Base-by-base conservation (phyloP, 2,888 invertebrate species). In the Hedya salicella region DNA sequence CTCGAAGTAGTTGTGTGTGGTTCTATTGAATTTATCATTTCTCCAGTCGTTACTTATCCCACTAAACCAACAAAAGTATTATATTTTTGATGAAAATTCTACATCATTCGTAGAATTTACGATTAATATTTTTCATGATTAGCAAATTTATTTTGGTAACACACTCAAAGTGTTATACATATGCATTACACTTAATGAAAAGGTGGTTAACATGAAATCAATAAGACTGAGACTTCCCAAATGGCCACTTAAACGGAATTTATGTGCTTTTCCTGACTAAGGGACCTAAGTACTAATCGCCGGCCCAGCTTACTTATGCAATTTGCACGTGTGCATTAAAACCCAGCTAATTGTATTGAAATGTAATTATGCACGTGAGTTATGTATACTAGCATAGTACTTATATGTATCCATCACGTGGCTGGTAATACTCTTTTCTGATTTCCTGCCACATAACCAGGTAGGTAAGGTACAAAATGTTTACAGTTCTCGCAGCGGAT, bases 341-440 rank as follows among this genome's bases (percentile, higher is more conserved):
- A 40, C 48, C 53, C 13, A 42, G 66, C 61, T 61, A 66, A 66
- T 66, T 61, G 60, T 49, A 66, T 66, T 66, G 48, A 60, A 60
- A 60, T 44, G 42, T 66, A 60, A 61, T 61, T 60, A 60, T 53
- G 30, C 65, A 48, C 53, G 48, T 60, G 65, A 44, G 53, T 46
- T 44, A 53, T 53, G 53, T 44, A 53, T 53, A 46, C 52, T 56
- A 16, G 48, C 32, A 21, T 32, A 39, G 48, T 54, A 42, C 17
- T 14, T 42, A 40, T 60, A 32, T 53, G 48, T 36, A n/a, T 32
- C 62, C 39, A 25, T 64, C 54, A 61, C 48, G 60, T 61, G 66
- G 48, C 48, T 53, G 11, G n/a, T 21, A 30, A 16, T 32, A 4
- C 42, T 42, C 16, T 44, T 39, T 44, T 9, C 8, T 39, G 8